phyloP scores from a whole-genome alignment of 2,113 vertebrate species.

The Setophaga coronata region DNA sequence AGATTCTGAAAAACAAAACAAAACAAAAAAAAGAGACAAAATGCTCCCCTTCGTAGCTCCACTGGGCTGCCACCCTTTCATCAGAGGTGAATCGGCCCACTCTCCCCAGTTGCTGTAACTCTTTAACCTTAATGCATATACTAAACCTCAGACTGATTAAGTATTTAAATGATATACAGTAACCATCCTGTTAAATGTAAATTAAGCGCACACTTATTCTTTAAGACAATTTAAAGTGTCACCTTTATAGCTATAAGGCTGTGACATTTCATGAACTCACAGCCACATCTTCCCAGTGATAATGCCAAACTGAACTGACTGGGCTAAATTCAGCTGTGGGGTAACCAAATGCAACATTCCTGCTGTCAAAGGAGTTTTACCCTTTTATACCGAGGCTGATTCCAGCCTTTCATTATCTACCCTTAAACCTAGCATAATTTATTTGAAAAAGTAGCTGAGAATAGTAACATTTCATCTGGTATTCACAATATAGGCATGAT shows the following conservation, averaged over 20 bases:
- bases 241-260: conserved; percentile 60
- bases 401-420: conserved; percentile 54
- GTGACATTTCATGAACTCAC: conserved; percentile 62
- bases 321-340: conserved; percentile 31
- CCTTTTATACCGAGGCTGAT: background rate
- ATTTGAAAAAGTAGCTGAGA: conserved; percentile 32
- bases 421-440: conserved; percentile 38
- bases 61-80: background rate
- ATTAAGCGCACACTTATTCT: conserved; percentile 54
- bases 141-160: conserved; percentile 26
- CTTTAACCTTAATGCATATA: background rate
- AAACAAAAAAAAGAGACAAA: background rate
- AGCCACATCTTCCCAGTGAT: conserved; percentile 45
- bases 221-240: conserved; percentile 63
- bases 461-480: conserved; percentile 27
- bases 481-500: background rate
- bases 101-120: background rate
- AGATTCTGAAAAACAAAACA: background rate
- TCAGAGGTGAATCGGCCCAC: background rate
- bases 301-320: conserved; percentile 42
- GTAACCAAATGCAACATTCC: background rate
- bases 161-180: conserved; percentile 65
- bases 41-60: background rate
- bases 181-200: conserved; percentile 59
- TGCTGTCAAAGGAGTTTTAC: conserved; percentile 8